phyloP scores from a whole-genome alignment of 2,888 invertebrate species.

The Oxystoma pomonae region DNA sequence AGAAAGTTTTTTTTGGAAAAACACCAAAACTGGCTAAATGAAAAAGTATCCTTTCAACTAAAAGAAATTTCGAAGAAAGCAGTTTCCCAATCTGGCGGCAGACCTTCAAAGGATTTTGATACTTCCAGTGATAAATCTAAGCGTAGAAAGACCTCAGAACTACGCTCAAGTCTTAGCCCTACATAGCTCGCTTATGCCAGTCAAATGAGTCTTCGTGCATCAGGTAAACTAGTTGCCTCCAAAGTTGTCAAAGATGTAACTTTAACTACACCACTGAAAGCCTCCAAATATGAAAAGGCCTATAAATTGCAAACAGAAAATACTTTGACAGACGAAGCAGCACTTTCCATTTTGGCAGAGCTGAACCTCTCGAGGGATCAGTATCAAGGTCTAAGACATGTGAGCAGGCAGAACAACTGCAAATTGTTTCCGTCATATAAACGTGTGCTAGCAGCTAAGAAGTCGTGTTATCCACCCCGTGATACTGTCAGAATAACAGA shows the following conservation, averaged over 20 bases:
- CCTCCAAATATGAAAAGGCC: constrained; percentile 6
- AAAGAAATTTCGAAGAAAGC: background rate
- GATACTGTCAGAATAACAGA: constrained; percentile 3
- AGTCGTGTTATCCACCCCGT: constrained; percentile 5
- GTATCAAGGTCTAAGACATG: constrained; percentile 3
- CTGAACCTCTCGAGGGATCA: constrained; percentile 4
- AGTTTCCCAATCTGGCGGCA: background rate
- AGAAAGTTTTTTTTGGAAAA: background rate
- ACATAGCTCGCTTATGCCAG: background rate
- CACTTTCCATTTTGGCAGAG: constrained; percentile 6
- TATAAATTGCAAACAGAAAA: constrained; percentile 1
- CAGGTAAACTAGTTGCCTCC: background rate
- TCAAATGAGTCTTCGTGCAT: background rate
- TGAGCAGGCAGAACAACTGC: constrained; percentile 5
- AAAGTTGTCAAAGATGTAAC: constrained; percentile 5
- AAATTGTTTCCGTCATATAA: constrained; percentile 8
- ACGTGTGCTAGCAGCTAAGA: constrained; percentile 6
- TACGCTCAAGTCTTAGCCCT: background rate
- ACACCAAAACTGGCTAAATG: background rate
- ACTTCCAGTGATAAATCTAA: too few relatives aligned
- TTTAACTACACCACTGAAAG: constrained; percentile 1
- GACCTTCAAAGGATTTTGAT: background rate
- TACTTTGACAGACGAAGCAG: constrained; percentile 3
- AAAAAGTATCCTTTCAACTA: background rate
- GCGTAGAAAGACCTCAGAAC: too few relatives aligned